Evolutionary conservation across 2,888 invertebrate genomes (phyloP).

Genomic region (Hyppa rectilinea): DNA sequence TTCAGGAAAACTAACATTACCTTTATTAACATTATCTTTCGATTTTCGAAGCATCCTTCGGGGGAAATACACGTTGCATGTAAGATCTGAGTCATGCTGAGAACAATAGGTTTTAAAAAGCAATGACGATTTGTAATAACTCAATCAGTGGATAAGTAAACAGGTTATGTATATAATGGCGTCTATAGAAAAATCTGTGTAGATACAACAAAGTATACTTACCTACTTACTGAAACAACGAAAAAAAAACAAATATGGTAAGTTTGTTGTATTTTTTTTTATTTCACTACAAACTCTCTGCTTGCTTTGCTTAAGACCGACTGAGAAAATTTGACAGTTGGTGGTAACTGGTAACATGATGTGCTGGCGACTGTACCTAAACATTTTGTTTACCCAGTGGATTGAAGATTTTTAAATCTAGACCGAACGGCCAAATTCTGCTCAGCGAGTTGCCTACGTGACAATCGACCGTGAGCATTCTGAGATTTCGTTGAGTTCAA

Average conservation of each 20-base stretch:
- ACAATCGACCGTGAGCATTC: background rate
- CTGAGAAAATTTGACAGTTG: no score
- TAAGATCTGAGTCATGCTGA: constrained; percentile 47
- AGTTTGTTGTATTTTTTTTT: background rate
- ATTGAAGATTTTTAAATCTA: background rate
- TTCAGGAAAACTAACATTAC: constrained; percentile 12
- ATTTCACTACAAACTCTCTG: background rate
- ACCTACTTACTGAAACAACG: no score
- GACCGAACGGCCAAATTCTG: constrained; percentile 11
- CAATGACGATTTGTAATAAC: constrained; percentile 39
- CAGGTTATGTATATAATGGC: constrained; percentile 46
- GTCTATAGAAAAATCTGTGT: constrained; percentile 2
- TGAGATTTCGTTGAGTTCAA: background rate
- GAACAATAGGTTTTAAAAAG: constrained; percentile 58
- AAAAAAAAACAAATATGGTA: background rate
- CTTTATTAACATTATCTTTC: no score
- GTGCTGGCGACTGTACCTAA: no score
- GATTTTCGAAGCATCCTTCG: constrained; percentile 3
- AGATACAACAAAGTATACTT: background rate
- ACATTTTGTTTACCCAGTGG: background rate
- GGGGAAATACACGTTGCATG: constrained; percentile 19
- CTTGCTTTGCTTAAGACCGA: no score
- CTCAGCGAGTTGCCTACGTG: constrained; percentile 3
- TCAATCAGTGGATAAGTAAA: constrained; percentile 35
- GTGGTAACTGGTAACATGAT: no score